phyloP scores from a whole-genome alignment of 2,888 invertebrate species.

The Synergus itoensis region DNA sequence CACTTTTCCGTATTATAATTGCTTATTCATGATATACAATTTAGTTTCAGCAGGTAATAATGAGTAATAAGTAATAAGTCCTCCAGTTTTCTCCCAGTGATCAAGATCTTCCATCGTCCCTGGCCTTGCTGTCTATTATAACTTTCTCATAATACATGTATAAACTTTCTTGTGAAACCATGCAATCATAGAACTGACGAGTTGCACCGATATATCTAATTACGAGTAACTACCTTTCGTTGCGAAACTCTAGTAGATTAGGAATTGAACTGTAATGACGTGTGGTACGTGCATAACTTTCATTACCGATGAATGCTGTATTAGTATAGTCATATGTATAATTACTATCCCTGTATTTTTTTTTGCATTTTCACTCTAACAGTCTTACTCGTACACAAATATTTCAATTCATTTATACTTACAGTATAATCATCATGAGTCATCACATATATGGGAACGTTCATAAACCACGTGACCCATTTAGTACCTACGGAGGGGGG shows the following conservation, averaged over 20 bases:
- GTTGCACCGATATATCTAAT: conserved; percentile 41
- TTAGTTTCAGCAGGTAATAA: background rate
- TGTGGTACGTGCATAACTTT: conserved; percentile 42
- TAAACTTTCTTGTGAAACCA: conserved; percentile 50
- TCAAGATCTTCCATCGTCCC: conserved; percentile 53
- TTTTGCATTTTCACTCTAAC: background rate
- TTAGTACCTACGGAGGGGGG: too few species aligned
- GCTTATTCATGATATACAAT: background rate
- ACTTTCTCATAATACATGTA: conserved; percentile 56
- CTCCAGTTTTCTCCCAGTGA: conserved; percentile 42
- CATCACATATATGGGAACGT: too few species aligned
- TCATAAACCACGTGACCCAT: too few species aligned
- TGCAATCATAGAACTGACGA: conserved; percentile 27
- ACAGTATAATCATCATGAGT: too few species aligned
- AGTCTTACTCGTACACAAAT: too few species aligned
- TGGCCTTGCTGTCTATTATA: conserved; percentile 51
- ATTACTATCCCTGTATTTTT: background rate
- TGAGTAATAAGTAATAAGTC: background rate
- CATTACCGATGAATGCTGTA: conserved; percentile 3
- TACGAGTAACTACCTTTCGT: conserved; percentile 23
- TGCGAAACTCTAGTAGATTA: conserved; percentile 24
- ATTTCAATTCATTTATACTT: too few species aligned
- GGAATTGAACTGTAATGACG: conserved; percentile 17
- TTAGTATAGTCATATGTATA: background rate
- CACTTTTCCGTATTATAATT: background rate